Evolutionary conservation across 1,140 invertebrate species (phyloP).

Genomic region (Bradynema listronoti): DNA sequence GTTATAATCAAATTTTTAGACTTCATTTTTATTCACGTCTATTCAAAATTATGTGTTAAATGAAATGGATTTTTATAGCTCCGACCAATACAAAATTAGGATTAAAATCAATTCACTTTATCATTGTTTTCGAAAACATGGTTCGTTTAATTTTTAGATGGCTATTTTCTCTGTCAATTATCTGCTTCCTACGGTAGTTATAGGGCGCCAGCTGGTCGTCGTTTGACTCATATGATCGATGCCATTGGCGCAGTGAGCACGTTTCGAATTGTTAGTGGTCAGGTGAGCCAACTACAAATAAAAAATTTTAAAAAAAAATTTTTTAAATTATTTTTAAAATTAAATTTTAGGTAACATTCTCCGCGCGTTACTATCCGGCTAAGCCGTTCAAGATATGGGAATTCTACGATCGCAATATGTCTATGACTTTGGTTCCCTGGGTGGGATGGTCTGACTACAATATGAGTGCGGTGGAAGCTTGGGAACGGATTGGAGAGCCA

Average conservation of each 20-base stretch:
- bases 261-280: constrained; percentile 54
- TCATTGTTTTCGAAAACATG: too few species aligned
- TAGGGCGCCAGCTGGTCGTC: constrained; percentile 45
- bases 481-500: constrained; percentile 55
- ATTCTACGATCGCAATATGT: constrained; percentile 57
- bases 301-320: constrained; percentile 4
- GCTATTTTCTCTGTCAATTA: constrained; percentile 56
- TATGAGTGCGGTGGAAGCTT: constrained; percentile 52
- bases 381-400: constrained; percentile 57
- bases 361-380: constrained; percentile 55
- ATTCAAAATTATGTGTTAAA: constrained; percentile 5
- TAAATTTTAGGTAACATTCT: constrained; percentile 43
- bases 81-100: not conserved
- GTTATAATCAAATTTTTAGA: too few species aligned
- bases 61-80: constrained; percentile 15
- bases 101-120: too few species aligned
- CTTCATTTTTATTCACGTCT: not conserved
- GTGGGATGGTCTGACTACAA: constrained; percentile 58
- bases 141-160: constrained; percentile 39
- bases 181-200: constrained; percentile 53
- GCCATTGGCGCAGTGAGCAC: constrained; percentile 55
- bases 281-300: constrained; percentile 30
- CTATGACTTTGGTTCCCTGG: constrained; percentile 50
- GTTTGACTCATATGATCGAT: constrained; percentile 56
- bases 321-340: not conserved